These are phyloP conservation scores for Agrochola circellaris DNA, from an alignment of 2,888 invertebrate genomes.

Conservation along the genomic window DNA sequence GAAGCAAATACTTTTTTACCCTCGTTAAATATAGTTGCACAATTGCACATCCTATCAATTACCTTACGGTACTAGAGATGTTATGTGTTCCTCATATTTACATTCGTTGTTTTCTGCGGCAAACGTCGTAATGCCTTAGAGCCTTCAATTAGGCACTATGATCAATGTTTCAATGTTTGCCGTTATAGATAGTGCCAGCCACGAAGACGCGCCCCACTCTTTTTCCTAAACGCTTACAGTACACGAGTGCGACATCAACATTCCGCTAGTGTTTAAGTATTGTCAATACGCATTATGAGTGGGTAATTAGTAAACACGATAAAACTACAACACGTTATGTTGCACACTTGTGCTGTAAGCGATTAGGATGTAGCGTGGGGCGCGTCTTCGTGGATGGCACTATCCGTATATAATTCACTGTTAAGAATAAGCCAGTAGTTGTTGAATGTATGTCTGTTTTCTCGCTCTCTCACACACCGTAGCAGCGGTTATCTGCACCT, in stretches of 20 bases:
- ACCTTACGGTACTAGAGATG: background rate
- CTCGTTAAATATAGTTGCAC: background rate
- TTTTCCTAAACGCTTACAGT: too few species aligned
- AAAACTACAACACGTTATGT: too few species aligned
- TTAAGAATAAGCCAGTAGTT: slow-evolving; percentile 24
- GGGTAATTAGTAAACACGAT: too few species aligned
- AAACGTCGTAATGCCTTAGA: background rate
- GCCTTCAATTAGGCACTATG: background rate
- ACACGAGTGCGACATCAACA: too few species aligned
- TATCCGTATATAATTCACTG: background rate
- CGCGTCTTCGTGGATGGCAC: too few species aligned
- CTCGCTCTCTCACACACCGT: slow-evolving; percentile 18
- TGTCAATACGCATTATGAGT: too few species aligned
- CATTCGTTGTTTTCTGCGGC: background rate
- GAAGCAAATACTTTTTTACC: background rate
- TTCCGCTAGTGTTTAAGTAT: too few species aligned
- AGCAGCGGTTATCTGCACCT: background rate
- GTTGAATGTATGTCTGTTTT: slow-evolving; percentile 12
- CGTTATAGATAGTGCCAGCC: background rate
- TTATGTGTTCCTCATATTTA: background rate
- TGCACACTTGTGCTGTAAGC: too few species aligned
- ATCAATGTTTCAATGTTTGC: slow-evolving; percentile 16
- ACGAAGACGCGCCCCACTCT: too few species aligned
- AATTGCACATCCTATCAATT: background rate
- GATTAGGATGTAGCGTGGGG: too few species aligned